These are phyloP conservation scores for Pyxicephalus adspersus DNA, from an alignment of 2,113 vertebrate species.

Conservation along the genomic window DNA sequence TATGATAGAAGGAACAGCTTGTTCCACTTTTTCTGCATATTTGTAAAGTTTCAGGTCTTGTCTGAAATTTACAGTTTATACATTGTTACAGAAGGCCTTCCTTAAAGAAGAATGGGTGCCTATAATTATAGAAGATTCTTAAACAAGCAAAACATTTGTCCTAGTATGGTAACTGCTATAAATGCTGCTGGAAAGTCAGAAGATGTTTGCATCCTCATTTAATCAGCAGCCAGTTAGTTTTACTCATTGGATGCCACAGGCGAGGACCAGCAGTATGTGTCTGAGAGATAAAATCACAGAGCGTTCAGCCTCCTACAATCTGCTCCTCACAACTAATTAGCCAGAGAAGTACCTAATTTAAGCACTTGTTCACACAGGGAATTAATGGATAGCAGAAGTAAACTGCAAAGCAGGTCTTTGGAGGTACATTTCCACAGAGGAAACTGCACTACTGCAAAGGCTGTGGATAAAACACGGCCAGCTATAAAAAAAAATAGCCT, in stretches of 20 bases:
- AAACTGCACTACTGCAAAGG: neutral
- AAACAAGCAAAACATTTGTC: neutral
- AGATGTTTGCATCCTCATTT: slow-evolving; percentile 36
- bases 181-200: neutral
- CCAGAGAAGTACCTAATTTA: slow-evolving; percentile 41
- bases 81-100: too few relatives aligned
- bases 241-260: slow-evolving; percentile 24
- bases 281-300: slow-evolving; percentile 28
- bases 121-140: neutral
- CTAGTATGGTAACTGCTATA: neutral
- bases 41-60: too few relatives aligned
- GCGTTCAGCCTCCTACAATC: slow-evolving; percentile 25
- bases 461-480: neutral
- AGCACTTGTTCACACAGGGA: slow-evolving; percentile 37
- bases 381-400: slow-evolving; percentile 47
- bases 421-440: neutral
- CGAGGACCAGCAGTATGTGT: slow-evolving; percentile 24
- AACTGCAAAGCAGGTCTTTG: slow-evolving; percentile 23
- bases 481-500: neutral
- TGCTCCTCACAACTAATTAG: slow-evolving; percentile 44
- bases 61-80: too few relatives aligned
- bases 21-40: too few relatives aligned
- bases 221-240: slow-evolving; percentile 28
- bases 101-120: too few relatives aligned
- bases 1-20: too few relatives aligned